phyloP scores from a whole-genome alignment of 2,888 invertebrate species.

The Silvanus unidentatus region DNA sequence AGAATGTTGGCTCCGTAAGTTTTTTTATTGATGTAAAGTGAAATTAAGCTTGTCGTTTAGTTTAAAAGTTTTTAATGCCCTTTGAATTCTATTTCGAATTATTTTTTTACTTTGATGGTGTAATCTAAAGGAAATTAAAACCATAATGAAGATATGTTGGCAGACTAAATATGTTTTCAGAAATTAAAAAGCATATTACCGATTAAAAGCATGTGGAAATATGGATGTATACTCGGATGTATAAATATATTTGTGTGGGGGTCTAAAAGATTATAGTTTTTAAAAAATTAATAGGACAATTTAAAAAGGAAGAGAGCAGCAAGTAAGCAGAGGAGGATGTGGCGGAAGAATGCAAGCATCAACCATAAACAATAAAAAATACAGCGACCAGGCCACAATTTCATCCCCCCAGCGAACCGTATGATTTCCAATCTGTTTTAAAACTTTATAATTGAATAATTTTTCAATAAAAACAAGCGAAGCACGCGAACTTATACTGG shows the following conservation, averaged over 20 bases:
- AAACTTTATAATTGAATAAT: conserved; percentile 48
- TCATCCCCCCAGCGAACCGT: conserved; percentile 33
- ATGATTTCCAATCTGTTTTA: conserved; percentile 46
- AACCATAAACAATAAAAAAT: no score
- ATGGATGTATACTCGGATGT: no score
- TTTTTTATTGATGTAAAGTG: conserved; percentile 32
- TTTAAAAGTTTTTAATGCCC: conserved; percentile 30
- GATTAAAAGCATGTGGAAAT: no score
- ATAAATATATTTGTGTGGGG: no score
- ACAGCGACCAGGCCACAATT: no score
- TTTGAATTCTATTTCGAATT: conserved; percentile 28
- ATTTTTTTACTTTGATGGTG: conserved; percentile 30
- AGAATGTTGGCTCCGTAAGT: conserved; percentile 7
- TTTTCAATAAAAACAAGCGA: conserved; percentile 47
- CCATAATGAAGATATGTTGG: conserved; percentile 29
- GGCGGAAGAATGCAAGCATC: no score
- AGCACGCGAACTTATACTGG: conserved; percentile 29
- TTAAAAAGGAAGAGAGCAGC: no score
- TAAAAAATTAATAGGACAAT: no score
- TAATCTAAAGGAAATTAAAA: conserved; percentile 33
- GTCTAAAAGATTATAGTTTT: no score
- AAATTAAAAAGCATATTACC: conserved; percentile 1
- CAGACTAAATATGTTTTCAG: not conserved
- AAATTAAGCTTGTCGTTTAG: conserved; percentile 32
- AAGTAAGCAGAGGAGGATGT: no score